Conservation (phyloP, 2,797 vertebrate species). For the Alcedo atthis region DNA sequence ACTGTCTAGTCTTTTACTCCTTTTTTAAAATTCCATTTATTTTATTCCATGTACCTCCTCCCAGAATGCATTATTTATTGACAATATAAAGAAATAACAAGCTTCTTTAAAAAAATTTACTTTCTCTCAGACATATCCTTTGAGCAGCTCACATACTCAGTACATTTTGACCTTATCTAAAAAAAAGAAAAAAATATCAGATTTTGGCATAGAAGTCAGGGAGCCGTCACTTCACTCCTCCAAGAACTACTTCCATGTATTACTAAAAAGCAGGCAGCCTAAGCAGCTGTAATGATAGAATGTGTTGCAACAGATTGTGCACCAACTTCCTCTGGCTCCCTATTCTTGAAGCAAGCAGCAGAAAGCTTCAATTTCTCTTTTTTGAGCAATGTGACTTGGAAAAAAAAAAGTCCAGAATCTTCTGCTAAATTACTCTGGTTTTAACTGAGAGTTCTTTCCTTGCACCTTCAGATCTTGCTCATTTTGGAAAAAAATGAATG, state of each 20-base stretch:
- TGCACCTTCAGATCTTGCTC: background rate
- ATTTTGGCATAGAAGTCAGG: background rate
- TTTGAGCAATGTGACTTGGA: background rate
- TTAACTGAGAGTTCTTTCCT: background rate
- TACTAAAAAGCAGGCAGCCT: background rate
- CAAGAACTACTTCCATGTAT: background rate
- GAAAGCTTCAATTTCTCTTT: background rate
- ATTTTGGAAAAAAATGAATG: background rate
- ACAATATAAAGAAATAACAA: constrained; percentile 4
- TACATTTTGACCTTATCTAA: background rate
- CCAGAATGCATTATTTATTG: background rate
- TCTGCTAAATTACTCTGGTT: background rate
- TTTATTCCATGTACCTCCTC: background rate
- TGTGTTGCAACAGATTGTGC: background rate
- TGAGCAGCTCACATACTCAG: background rate
- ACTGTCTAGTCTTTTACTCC: background rate
- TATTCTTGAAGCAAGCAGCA: background rate
- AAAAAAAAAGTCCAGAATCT: background rate
- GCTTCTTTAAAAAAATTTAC: background rate
- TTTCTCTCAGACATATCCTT: background rate
- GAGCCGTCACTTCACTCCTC: background rate
- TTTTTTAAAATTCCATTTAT: background rate
- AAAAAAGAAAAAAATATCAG: background rate
- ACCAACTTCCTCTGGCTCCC: background rate
- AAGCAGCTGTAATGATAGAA: constrained; percentile 16